Conservation (phyloP, 1,140 invertebrate genomes). For the Bombus breviceps region DNA sequence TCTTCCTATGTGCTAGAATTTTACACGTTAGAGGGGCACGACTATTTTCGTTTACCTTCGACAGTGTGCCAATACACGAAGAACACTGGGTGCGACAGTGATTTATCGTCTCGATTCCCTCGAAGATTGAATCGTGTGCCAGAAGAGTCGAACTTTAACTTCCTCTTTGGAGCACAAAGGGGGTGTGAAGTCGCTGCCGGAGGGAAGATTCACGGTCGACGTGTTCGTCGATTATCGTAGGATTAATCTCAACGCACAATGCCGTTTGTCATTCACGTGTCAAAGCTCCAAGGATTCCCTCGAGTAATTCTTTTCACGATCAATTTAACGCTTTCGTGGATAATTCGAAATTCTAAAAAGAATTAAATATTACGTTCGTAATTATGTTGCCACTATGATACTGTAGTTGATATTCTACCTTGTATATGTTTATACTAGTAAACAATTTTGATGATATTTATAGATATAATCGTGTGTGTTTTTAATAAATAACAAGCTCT, state of each 20-base stretch:
- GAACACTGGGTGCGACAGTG: slow-evolving; percentile 54
- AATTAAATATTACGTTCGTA: no score
- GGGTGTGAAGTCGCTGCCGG: not conserved
- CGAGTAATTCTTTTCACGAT: not conserved
- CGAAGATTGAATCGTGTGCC: slow-evolving; percentile 33
- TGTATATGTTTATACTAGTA: no score
- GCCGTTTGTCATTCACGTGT: not conserved
- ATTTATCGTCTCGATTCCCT: slow-evolving; percentile 56
- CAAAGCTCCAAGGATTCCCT: not conserved
- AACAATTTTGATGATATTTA: not conserved
- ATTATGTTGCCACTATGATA: no score
- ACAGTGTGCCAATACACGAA: slow-evolving; percentile 49
- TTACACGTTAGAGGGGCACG: not conserved
- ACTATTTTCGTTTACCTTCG: slow-evolving; percentile 60
- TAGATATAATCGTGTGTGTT: no score
- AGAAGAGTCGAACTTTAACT: slow-evolving; percentile 22
- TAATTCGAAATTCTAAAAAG: not conserved
- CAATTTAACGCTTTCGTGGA: not conserved
- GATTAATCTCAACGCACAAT: not conserved
- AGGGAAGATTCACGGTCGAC: not conserved
- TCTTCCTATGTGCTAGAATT: not conserved
- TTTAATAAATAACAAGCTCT: no score
- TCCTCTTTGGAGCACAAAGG: not conserved
- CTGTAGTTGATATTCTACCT: no score
- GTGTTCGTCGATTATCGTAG: not conserved